Evolutionary conservation across 37 sponge, comb jelly and placozoan species (phyloP).

Genomic region (Sycon ciliatum): DNA sequence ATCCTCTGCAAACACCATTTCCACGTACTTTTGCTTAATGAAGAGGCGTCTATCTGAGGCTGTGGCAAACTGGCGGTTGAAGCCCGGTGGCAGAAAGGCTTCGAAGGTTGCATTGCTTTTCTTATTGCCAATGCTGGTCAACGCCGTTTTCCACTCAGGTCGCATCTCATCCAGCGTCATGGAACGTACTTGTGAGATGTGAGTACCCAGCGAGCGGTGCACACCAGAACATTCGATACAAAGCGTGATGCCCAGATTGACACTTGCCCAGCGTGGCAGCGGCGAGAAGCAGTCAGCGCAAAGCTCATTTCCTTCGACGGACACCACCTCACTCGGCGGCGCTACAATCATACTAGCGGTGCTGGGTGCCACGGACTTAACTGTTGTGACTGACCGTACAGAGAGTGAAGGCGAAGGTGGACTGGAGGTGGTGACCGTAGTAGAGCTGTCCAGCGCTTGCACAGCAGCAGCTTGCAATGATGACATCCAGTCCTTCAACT

Average conservation of each 20-base stretch:
- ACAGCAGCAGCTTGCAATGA: constrained; percentile 9
- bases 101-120: too few relatives aligned
- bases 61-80: too few relatives aligned
- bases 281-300: constrained; percentile 19
- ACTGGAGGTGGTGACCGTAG: too few relatives aligned
- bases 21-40: constrained; percentile 61
- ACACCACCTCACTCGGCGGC: not conserved
- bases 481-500: constrained; percentile 25
- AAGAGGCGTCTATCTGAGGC: constrained; percentile 45
- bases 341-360: too few relatives aligned
- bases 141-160: not conserved
- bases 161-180: constrained; percentile 60
- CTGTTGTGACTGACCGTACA: too few relatives aligned
- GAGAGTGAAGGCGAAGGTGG: too few relatives aligned
- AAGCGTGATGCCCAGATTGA: constrained; percentile 74
- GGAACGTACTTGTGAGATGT: constrained; percentile 78
- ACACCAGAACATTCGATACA: constrained; percentile 83
- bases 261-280: constrained; percentile 58
- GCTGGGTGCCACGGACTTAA: too few relatives aligned
- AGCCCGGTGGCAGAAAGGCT: too few relatives aligned
- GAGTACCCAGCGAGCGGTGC: constrained; percentile 73
- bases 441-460: too few relatives aligned
- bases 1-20: constrained; percentile 50
- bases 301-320: constrained; percentile 15
- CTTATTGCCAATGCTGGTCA: too few relatives aligned